Evolutionary conservation across 2,113 vertebrate species (phyloP).

Genomic region (Ochotona curzoniae): DNA sequence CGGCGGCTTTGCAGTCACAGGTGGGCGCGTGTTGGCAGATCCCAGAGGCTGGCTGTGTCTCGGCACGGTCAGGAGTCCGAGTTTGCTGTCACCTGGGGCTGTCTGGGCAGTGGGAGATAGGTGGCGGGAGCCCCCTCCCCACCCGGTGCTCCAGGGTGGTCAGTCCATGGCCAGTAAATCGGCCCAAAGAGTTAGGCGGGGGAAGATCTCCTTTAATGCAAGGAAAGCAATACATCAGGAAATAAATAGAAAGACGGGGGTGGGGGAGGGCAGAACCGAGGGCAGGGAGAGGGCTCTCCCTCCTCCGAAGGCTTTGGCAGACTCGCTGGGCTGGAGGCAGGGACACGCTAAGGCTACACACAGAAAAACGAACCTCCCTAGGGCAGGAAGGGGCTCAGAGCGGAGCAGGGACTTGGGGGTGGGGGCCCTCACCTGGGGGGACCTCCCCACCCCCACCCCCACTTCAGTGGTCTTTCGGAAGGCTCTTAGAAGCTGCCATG

Average conservation of each 20-base stretch:
- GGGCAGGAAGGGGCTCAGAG: slow-evolving; percentile 48
- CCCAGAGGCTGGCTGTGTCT: slow-evolving; percentile 62
- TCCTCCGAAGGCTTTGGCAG: slow-evolving; percentile 58
- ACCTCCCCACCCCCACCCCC: not conserved
- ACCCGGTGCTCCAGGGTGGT: slow-evolving; percentile 59
- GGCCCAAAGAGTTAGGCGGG: slow-evolving; percentile 63
- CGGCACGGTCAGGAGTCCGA: not conserved
- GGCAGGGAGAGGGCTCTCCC: not conserved
- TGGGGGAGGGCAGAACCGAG: not conserved
- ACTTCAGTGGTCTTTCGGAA: slow-evolving; percentile 51
- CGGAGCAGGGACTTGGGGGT: slow-evolving; percentile 18
- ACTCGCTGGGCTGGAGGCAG: slow-evolving; percentile 47
- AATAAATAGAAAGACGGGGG: slow-evolving; percentile 79
- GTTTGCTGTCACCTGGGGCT: no score
- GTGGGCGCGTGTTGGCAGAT: slow-evolving; percentile 37
- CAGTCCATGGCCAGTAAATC: slow-evolving; percentile 74
- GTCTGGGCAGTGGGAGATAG: not conserved
- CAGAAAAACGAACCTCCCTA: not conserved
- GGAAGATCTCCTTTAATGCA: slow-evolving; percentile 68
- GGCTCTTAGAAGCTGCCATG: slow-evolving; percentile 18
- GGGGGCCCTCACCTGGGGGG: not conserved
- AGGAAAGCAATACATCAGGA: slow-evolving; percentile 51
- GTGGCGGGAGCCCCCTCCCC: slow-evolving; percentile 17
- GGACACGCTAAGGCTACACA: not conserved
- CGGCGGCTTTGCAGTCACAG: slow-evolving; percentile 34